Evolutionary conservation across 53 echinoderm and acorn worm species (phyloP).

Genomic region (Glandiceps talaboti): DNA sequence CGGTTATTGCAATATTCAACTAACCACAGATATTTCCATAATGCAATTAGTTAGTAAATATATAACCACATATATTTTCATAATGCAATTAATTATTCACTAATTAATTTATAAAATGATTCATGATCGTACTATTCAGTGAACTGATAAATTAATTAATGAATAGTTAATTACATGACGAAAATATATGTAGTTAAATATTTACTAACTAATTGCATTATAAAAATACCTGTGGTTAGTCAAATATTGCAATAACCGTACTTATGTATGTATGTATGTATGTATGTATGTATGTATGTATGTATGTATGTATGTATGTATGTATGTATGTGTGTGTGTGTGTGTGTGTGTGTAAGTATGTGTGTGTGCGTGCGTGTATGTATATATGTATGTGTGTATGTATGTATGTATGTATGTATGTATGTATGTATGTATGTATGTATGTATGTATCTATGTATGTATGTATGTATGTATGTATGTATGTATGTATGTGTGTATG

Average conservation of each 20-base stretch:
- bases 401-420: background rate
- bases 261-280: background rate
- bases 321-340: background rate
- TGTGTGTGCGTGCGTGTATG: background rate
- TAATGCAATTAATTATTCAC: too few species aligned
- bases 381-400: background rate
- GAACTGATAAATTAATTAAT: too few species aligned
- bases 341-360: background rate
- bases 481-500: background rate
- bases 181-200: too few species aligned
- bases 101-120: too few species aligned
- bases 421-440: background rate
- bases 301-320: background rate
- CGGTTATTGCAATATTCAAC: background rate
- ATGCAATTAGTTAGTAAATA: too few species aligned
- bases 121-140: too few species aligned
- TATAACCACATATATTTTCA: too few species aligned
- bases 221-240: too few species aligned
- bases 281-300: background rate
- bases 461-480: background rate
- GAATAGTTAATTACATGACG: too few species aligned
- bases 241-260: background rate
- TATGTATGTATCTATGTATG: background rate
- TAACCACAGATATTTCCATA: background rate
- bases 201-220: too few species aligned